Base-by-base conservation (phyloP, 2,888 invertebrate genomes). In the Aleiodes leptofemur region DNA sequence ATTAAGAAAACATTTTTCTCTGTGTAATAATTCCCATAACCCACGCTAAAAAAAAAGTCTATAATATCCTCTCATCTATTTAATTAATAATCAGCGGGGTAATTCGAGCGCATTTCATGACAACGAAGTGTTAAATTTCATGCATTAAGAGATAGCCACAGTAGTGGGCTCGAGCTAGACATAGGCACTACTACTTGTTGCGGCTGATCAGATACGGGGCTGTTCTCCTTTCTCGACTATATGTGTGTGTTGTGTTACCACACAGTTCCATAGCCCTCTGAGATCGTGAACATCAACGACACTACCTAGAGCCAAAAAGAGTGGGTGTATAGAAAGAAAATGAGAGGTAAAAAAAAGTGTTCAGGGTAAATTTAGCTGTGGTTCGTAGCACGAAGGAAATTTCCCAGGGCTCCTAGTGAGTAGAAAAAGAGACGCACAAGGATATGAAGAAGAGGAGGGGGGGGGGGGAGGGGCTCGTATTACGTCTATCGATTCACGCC, bases 111-210 rank as follows among this genome's bases (percentile, higher is more conserved):
- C 38, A 38, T 38, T 38, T 38, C 38, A 38, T 38, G 43, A 43
- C 7, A 38, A 43, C 3, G 8, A 11, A 7, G 43, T 43, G 11
- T 9, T 11, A 43, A 43, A 43, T 43, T 43, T 43, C 43, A 43
- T 43, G 43, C 43, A 43, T 43, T 43, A 43, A 43, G 43, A 43
- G 43, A 43, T 43, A 43, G 43, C 43, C 43, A 9, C 43, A 43
- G 43, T 43, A 8, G 38, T 23, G 23, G 23, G 38, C 38, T 7
- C 3, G 38, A 23, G 38, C 8, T 38, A 43, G 43, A 43, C 43
- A 11, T 43, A 43, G 64, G 38, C 29, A 16, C 64, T 78, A 78
- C 81, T 82, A 83, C 84, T 84, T 84, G 83, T 83, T 83, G 83
- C 82, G 72, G 79, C 76, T 76, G 76, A 77, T 78, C 80, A 78